A percentile compares a stretch with the other conserved stretches of the same genome.
These are phyloP conservation scores for Lampropteryx suffumata DNA, from an alignment of 2,888 invertebrate species.

Conservation along the genomic window DNA sequence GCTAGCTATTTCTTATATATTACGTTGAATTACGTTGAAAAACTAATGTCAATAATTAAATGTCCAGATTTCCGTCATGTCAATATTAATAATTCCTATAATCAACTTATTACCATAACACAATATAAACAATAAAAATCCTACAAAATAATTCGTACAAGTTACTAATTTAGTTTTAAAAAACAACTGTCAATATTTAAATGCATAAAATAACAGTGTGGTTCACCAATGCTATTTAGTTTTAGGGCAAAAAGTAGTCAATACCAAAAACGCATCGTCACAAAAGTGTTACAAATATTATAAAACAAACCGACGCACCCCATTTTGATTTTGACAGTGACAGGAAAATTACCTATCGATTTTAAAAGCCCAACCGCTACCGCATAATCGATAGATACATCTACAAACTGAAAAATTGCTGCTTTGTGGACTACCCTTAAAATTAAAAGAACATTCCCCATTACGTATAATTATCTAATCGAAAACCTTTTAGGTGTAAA, in stretches of 20 bases:
- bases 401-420: conserved; percentile 54
- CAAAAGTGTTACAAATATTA: conserved; percentile 30
- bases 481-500: conserved; percentile 79
- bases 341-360: conserved; percentile 61
- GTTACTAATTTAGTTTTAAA: too few species aligned
- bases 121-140: too few species aligned
- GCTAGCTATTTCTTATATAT: too few species aligned
- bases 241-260: background rate
- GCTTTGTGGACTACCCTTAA: conserved; percentile 47
- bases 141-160: too few species aligned
- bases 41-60: too few species aligned
- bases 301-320: conserved; percentile 20
- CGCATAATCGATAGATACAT: conserved; percentile 67
- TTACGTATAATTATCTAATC: conserved; percentile 80
- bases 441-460: conserved; percentile 49
- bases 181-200: too few species aligned
- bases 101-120: too few species aligned
- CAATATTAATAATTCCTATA: too few species aligned
- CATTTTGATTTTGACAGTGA: conserved; percentile 40
- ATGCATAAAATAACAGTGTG: too few species aligned
- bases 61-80: too few species aligned
- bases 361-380: conserved; percentile 57
- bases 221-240: too few species aligned
- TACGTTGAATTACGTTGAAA: too few species aligned
- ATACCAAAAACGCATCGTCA: conserved; percentile 24